phyloP scores from a whole-genome alignment of 2,113 vertebrate species.

The Alethe castanea region DNA sequence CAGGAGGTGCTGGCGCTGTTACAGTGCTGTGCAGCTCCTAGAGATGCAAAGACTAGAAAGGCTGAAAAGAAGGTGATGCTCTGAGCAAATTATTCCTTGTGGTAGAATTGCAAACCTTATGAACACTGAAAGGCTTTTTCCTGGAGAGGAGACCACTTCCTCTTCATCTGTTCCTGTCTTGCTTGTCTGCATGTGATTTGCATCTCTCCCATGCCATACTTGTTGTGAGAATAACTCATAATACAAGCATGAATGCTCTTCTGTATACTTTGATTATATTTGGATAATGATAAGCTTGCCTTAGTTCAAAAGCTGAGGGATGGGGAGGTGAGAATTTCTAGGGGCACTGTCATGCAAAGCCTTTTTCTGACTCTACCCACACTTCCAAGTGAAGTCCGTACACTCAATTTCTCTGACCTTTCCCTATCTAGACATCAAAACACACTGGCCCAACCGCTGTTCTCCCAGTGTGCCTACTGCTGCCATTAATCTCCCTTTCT shows the following conservation, averaged over 20 bases:
- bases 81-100: neutral
- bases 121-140: neutral
- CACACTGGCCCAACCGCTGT: slow-evolving; percentile 10
- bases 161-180: neutral
- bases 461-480: slow-evolving; percentile 31
- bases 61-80: neutral
- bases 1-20: neutral
- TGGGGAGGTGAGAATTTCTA: slow-evolving; percentile 38
- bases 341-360: neutral
- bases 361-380: neutral
- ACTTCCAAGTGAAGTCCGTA: slow-evolving; percentile 10
- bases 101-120: neutral
- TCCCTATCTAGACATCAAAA: slow-evolving; percentile 43
- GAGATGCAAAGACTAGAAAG: neutral
- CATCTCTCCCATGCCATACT: neutral
- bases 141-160: neutral
- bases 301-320: slow-evolving; percentile 14
- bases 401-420: slow-evolving; percentile 49
- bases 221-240: neutral
- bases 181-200: neutral
- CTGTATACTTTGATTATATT: neutral
- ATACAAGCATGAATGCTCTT: neutral
- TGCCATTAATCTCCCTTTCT: slow-evolving; percentile 57
- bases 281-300: neutral
- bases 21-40: neutral